Evolutionary conservation across 1,140 invertebrate species (phyloP).

Genomic region (Drosophila obscura): DNA sequence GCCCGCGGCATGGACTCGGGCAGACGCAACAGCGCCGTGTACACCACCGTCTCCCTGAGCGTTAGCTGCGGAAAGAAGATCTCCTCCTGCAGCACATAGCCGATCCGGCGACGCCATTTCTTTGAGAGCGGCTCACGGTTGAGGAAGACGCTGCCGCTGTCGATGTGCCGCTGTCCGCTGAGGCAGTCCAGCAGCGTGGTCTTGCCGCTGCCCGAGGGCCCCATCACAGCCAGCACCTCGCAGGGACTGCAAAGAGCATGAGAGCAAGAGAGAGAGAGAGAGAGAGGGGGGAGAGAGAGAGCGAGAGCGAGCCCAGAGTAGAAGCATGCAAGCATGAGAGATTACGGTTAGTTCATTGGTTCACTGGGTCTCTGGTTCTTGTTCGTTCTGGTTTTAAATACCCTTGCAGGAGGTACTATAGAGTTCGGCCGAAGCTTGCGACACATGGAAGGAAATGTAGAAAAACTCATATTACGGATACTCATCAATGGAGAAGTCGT

Average conservation of each 20-base stretch:
- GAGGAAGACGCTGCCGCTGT: conserved; percentile 89
- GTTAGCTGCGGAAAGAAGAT: conserved; percentile 93
- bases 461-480: no score
- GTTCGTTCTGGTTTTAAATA: no score
- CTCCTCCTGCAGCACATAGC: conserved; percentile 94
- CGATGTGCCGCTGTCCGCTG: conserved; percentile 88
- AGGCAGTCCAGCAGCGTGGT: conserved; percentile 92
- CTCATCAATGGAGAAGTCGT: no score
- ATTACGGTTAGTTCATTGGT: conserved; percentile 45
- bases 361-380: conserved; percentile 34
- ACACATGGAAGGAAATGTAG: no score
- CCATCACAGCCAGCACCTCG: conserved; percentile 92
- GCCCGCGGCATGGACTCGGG: conserved; percentile 90
- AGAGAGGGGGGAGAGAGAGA: neutral
- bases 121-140: conserved; percentile 91
- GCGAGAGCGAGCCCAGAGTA: conserved; percentile 3
- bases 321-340: conserved; percentile 4
- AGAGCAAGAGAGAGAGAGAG: neutral
- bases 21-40: conserved; percentile 89
- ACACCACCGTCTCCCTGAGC: conserved; percentile 91
- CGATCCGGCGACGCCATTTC: conserved; percentile 90
- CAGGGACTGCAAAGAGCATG: conserved; percentile 85
- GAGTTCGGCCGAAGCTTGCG: rapidly evolving
- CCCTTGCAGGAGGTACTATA: no score
- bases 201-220: conserved; percentile 92